Base-by-base conservation (phyloP, 2,113 vertebrate species). In the Cyprinodon variegatus region DNA sequence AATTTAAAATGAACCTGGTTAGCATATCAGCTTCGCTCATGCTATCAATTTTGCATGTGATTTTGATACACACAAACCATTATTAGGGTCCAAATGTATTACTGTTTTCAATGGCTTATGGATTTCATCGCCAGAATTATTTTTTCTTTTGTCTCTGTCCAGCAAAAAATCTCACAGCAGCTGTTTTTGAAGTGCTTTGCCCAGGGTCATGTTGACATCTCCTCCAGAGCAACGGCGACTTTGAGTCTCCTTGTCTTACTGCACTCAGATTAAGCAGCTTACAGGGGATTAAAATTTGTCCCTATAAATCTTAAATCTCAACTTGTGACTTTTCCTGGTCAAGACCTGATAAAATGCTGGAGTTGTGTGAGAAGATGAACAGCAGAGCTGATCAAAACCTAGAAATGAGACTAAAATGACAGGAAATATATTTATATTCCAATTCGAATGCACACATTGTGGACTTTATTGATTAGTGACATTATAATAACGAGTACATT, bases 161-260 rank as follows among this genome's bases (percentile, higher is more conserved):
- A 13, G 1, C 22, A 63, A 61, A 68, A 15, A 74, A 48, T 38
- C 45, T 76, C 76, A 38, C 67, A 84, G 82, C 88, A 89, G 86
- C 87, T 90, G 86, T 50, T 63, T 72, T 65, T 86, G 53, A 79
- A 85, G 89, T 76, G 81, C 59, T 73, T 77, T 67, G 46, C 63
- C 85, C 81, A 89, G 81, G 87, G 86, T 89, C 82, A 73, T 63
- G 81, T 77, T 84, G 84, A 83, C 84, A 83, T 57, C 68, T 53
- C 22, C 61, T 17, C 20, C 72, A 71, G 61, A 68, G 38, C 37
- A 69, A 81, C 36, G 76, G 73, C 72, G 70, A 79, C 73, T 37
- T 57, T 38, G 1, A 2, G 73, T 83, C 83, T 82, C 82, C 48
- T 61, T 76, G 43, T 41, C 76, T 85, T 77, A 74, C 74, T 80